Evolutionary conservation across 2,113 vertebrate species (phyloP).

Genomic region (Anhinga anhinga): DNA sequence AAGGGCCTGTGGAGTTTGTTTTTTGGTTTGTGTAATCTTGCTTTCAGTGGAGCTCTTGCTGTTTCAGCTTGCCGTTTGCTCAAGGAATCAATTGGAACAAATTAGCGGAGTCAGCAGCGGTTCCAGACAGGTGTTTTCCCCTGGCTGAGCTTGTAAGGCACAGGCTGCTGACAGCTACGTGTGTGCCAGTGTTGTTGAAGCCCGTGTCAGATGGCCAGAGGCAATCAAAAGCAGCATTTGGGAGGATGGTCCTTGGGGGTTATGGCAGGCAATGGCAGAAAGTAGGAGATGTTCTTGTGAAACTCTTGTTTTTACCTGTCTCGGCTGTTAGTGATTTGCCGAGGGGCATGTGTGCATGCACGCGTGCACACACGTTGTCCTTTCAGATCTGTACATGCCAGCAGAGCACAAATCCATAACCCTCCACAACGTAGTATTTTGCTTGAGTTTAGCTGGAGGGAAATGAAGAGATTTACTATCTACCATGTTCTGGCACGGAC

Average conservation of each 20-base stretch:
- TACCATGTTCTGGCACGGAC: background rate
- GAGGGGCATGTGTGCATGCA: background rate
- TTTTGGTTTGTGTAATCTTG: background rate
- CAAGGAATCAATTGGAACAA: background rate
- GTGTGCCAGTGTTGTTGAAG: background rate
- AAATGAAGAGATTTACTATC: background rate
- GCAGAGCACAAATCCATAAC: background rate
- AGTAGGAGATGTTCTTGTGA: background rate
- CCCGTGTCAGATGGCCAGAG: background rate
- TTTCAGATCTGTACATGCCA: background rate
- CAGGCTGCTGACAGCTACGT: background rate
- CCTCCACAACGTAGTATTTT: background rate
- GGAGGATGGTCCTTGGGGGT: background rate
- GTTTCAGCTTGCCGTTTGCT: background rate
- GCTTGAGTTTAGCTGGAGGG: background rate
- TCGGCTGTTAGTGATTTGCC: background rate
- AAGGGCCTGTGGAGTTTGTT: background rate
- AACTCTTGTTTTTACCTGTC: background rate
- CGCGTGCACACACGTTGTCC: accelerated
- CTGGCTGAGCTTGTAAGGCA: background rate
- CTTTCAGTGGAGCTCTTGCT: background rate
- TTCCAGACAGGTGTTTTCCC: background rate
- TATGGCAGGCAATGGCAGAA: background rate
- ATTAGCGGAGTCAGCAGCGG: background rate
- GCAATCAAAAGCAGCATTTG: background rate